phyloP scores from a whole-genome alignment of 2,113 vertebrate genomes.

The Dipodomys ordii region DNA sequence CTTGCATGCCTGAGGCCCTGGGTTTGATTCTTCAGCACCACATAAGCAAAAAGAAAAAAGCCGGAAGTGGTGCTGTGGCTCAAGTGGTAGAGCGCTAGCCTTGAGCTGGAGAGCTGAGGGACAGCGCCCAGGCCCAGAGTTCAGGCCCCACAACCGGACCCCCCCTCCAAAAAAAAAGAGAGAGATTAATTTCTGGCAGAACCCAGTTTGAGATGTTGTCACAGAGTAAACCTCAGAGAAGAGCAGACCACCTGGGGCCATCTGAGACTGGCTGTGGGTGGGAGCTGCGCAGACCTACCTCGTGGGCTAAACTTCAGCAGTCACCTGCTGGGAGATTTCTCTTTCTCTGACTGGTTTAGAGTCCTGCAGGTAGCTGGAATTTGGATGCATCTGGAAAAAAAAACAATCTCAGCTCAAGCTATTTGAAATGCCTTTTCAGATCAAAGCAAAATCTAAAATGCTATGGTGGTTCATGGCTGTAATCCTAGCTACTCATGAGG shows the following conservation, averaged over 20 bases:
- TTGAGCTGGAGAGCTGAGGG: no score
- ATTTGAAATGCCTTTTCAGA: conserved; percentile 73
- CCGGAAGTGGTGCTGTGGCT: no score
- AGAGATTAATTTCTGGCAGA: conserved; percentile 59
- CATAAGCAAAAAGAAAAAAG: no score
- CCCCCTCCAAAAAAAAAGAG: neutral
- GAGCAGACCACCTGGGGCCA: conserved; percentile 9
- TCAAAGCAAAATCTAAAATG: conserved; percentile 60
- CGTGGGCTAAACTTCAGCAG: neutral
- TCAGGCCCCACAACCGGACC: no score
- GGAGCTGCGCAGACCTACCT: neutral
- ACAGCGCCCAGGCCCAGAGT: no score
- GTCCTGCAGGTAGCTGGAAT: conserved; percentile 39
- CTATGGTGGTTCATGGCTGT: neutral
- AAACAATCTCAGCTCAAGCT: conserved; percentile 16
- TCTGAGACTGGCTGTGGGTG: neutral
- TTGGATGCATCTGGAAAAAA: conserved; percentile 62
- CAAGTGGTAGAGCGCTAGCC: no score
- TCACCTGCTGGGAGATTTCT: neutral
- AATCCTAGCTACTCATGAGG: no score
- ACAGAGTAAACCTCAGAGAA: conserved; percentile 19
- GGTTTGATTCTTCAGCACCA: no score
- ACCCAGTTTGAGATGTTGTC: conserved; percentile 7
- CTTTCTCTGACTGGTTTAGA: conserved; percentile 5
- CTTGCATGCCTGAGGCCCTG: no score